These are phyloP conservation scores for Tychaedon coryphoeus DNA, from an alignment of 2,113 vertebrate species.

Conservation along the genomic window DNA sequence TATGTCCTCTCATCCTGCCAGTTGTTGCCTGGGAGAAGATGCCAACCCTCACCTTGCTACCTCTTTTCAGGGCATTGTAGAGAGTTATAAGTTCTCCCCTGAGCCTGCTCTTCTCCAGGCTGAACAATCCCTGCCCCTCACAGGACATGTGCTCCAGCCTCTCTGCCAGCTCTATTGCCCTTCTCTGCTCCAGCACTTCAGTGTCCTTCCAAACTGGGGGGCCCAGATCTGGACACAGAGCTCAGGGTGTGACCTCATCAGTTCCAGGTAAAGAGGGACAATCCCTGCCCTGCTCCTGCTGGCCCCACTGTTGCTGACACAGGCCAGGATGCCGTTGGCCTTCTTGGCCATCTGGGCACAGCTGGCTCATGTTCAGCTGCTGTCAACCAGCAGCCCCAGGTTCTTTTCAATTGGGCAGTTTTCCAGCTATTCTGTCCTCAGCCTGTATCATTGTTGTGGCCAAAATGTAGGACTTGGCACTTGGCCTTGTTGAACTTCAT, in stretches of 20 bases:
- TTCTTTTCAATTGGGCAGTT: background rate
- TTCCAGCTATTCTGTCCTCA: background rate
- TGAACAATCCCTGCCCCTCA: background rate
- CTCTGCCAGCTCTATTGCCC: background rate
- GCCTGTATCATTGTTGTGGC: background rate
- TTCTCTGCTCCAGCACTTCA: background rate
- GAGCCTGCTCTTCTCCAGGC: background rate
- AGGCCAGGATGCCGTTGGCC: background rate
- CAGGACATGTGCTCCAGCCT: background rate
- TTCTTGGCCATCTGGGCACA: background rate
- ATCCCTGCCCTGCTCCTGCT: background rate
- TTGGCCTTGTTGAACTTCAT: background rate
- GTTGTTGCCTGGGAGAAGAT: background rate
- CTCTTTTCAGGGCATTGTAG: background rate
- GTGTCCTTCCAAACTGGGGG: background rate
- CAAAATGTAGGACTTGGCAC: background rate
- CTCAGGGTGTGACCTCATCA: background rate
- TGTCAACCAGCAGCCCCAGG: background rate
- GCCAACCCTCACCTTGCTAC: background rate
- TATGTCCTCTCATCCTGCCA: background rate
- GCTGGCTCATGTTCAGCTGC: background rate
- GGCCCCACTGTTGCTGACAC: background rate
- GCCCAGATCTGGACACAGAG: too few relatives aligned
- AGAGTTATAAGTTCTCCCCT: background rate
- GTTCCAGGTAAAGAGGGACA: accelerated